Percentiles rank a stretch among this genome's conserved stretches.
phyloP scores from a whole-genome alignment of 2,888 invertebrate species.

The Tolmerus cingulatus region DNA sequence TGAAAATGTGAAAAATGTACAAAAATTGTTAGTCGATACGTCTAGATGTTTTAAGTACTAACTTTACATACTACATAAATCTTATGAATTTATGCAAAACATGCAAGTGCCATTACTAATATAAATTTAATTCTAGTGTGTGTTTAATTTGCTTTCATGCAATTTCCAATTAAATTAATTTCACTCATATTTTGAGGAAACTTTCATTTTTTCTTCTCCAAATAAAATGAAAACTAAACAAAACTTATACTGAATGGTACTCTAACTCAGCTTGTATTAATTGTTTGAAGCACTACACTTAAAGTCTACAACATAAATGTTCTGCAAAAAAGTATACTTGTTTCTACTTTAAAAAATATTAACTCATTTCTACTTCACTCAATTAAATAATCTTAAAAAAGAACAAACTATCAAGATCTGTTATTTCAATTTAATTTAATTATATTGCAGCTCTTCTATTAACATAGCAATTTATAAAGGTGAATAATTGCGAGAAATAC shows the following conservation, averaged over 20 bases:
- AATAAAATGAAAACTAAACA: background rate
- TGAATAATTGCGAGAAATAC: background rate
- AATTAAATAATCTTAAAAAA: background rate
- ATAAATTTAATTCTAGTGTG: background rate
- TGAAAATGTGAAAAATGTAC: slow-evolving; percentile 42
- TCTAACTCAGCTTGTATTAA: background rate
- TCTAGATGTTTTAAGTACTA: background rate
- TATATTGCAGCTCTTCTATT: background rate
- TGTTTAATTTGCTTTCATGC: background rate
- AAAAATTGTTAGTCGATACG: slow-evolving; percentile 11
- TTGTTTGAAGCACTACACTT: background rate
- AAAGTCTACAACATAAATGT: background rate
- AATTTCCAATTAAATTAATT: background rate
- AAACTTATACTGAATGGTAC: background rate
- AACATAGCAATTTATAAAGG: background rate
- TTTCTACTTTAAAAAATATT: background rate
- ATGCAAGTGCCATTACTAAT: background rate
- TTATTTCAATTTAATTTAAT: too few species aligned
- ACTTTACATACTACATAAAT: background rate
- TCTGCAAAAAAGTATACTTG: background rate
- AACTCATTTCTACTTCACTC: background rate
- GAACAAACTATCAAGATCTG: too few species aligned
- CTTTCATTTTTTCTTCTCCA: background rate
- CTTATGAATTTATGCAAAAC: background rate
- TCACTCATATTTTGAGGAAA: background rate